Evolutionary conservation across 2,888 invertebrate species (phyloP), one percentile per base, ranked within the genome.

Genomic region (Norana najaformis): DNA sequence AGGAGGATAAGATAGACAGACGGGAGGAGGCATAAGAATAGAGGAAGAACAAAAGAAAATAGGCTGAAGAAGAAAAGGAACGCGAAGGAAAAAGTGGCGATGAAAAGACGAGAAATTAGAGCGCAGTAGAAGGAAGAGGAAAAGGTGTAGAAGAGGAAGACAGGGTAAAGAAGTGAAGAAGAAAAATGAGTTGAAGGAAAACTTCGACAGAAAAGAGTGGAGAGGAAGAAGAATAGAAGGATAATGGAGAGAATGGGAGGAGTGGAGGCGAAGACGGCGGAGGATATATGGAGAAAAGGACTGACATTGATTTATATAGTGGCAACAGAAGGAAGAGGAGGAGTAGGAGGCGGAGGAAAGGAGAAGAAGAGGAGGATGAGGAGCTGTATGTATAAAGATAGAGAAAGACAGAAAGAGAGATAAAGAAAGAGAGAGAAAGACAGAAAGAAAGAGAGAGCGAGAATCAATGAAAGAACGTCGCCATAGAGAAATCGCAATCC

Each of bases 381-480:
- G 35, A 83, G 35, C 30, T 16, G 23, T 23, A 83, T n/a, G n/a
- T 16, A 83, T 16, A 83, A 16, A 83, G 83, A 83, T 5, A 35
- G 83, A 83, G 83, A 83, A n/a, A 35, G 35, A 83, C n/a, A 83
- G 4, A 83, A 14, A 83, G 14, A 83, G 35, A 83, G 2, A 83
- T n/a, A 83, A 1, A 83, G 83, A 83, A 5, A 83, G 35, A 53
- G 90, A 37, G 89, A 90, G 3, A 41, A 88, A 35, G 91, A 90
- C 4, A 37, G 36, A 34, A 41, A 89, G 35, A 53, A 69, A 38
- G 37, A 38, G 35, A 85, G 39, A 47, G 18, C 69, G 89, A 34
- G n/a, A 90, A 39, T 90, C 85, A 83, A 20, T 69, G n/a, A 91
- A 89, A 30, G 18, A 69, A 20, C 20, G 89, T 14, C 88, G 90